phyloP scores from a whole-genome alignment of 2,888 invertebrate genomes.

The Nemoura dubitans region DNA sequence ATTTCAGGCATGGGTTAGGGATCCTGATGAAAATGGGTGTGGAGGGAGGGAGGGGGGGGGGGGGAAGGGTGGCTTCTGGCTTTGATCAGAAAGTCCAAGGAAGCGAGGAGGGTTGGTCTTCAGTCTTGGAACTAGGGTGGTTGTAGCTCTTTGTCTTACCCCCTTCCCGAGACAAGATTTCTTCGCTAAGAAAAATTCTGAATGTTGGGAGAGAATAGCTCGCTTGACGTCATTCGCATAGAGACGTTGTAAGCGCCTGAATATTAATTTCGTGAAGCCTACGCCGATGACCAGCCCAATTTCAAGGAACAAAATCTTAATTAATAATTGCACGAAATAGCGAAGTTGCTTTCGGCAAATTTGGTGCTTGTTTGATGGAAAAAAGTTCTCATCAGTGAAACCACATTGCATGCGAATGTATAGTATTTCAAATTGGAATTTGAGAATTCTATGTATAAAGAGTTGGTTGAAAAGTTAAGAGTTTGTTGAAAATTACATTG shows the following conservation, averaged over 20 bases:
- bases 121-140: constrained; percentile 23
- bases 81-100: constrained; percentile 41
- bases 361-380: background rate
- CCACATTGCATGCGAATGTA: too few species aligned
- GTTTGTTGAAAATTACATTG: too few species aligned
- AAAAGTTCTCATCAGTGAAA: background rate
- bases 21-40: background rate
- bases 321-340: background rate
- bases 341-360: background rate
- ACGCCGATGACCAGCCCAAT: background rate
- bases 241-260: background rate
- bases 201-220: background rate
- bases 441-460: too few species aligned
- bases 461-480: too few species aligned
- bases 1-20: constrained; percentile 21
- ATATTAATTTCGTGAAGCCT: background rate
- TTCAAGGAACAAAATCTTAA: background rate
- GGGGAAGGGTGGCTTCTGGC: constrained; percentile 16
- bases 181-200: constrained; percentile 2
- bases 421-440: too few species aligned
- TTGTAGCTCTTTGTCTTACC: background rate
- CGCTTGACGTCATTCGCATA: constrained; percentile 1
- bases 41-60: background rate
- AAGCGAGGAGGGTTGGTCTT: constrained; percentile 23
- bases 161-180: constrained; percentile 17